Evolutionary conservation across 2,113 vertebrate genomes (phyloP), one percentile per base, ranked within the genome.

Genomic region (Cyprinodon tularosa): DNA sequence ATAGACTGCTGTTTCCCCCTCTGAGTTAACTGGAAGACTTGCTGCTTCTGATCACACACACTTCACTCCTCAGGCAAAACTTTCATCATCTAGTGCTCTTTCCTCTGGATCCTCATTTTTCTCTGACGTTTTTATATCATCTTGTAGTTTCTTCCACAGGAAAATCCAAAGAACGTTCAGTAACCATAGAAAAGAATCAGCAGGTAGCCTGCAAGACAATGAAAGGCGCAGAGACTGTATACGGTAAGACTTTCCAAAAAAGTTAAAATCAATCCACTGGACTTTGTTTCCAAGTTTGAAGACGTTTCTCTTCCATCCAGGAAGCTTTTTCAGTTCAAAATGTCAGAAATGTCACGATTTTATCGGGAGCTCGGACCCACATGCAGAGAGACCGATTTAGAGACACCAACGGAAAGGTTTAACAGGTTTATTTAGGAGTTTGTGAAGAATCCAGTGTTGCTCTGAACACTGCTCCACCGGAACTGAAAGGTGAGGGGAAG

Each of bases 131-230:
- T 78, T 74, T 42, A 62, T 75, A 75, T 86, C 72, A 88, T 62
- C 77, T 78, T 79, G 80, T 53, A 68, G 59, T 67, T 66, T 73
- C 66, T 63, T 66, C 65, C 74, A 71, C 47, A 14, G 70, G 68
- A 29, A 53, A 72, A 83, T 71, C 17, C n/a, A 53, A 72, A 72
- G 72, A 62, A 65, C 37, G 17, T 57, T 37, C 44, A 63, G 12
- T 50, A 48, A 44, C 91, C 91, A 90, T 91, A 83, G 85, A 20
- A 8, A 20, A 20, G 8, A n/a, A 20, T 8, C n/a, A 20, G 6
- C 17, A 20, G 50, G 1, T 20, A 57, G 5, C 50, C 50, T 57
- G 50, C 48, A 50, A 50, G 48, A 50, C 2, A 17, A 50, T 6
- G 5, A 17, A 61, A 29, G 66, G 29, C 66, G 57, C 48, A 36